These are phyloP conservation scores for Linepithema humile DNA, from an alignment of 1,140 invertebrate genomes.

Conservation along the genomic window DNA sequence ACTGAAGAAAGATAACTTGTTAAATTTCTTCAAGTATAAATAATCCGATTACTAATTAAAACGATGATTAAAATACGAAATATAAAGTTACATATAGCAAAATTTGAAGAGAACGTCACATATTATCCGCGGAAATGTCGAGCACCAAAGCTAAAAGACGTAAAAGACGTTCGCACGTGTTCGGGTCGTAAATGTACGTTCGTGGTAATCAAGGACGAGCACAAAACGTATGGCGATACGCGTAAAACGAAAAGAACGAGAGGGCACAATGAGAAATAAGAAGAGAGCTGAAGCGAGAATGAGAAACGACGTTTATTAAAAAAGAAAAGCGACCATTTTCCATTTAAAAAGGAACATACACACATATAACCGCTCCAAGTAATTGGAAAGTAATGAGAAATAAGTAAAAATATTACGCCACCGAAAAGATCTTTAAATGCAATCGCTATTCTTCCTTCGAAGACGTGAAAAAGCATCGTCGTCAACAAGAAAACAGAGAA, in stretches of 20 bases:
- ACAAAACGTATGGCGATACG: constrained; percentile 3
- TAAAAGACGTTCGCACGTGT: constrained; percentile 5
- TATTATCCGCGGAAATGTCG: neutral
- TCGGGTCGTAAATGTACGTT: constrained; percentile 14
- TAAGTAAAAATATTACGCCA: constrained; percentile 20
- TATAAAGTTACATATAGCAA: neutral
- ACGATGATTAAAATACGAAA: neutral
- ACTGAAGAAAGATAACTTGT: neutral
- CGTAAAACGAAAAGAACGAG: constrained; percentile 13
- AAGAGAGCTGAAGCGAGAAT: neutral
- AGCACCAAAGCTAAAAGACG: neutral
- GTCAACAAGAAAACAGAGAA: neutral
- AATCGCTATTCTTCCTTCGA: constrained; percentile 10
- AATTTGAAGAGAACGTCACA: neutral
- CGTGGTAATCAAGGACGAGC: constrained; percentile 19
- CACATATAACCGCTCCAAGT: neutral
- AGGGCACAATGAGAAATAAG: neutral
- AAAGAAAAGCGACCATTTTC: neutral
- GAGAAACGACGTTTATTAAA: constrained; percentile 27
- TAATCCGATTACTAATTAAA: neutral
- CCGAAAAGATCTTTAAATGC: neutral
- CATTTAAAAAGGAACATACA: neutral
- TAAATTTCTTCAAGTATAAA: constrained; percentile 25
- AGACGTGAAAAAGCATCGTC: neutral
- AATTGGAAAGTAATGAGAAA: constrained; percentile 33